phyloP scores from a whole-genome alignment of 2,113 vertebrate genomes.

The Mirza zaza region DNA sequence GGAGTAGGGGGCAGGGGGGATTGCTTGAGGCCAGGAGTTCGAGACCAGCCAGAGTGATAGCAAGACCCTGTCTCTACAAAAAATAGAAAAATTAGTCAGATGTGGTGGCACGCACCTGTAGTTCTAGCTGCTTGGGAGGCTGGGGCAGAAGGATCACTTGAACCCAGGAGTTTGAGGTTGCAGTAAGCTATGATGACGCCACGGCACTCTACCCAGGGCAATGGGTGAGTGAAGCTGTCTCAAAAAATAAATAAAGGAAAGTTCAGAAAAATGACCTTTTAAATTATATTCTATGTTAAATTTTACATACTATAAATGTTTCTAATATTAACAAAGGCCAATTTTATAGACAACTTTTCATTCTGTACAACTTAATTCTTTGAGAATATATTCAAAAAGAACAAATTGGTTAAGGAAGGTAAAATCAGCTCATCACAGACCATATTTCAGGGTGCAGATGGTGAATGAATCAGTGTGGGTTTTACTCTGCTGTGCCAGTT shows the following conservation, averaged over 20 bases:
- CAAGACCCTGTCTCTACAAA: no score
- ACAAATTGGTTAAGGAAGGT: constrained; percentile 13
- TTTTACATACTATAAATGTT: not conserved
- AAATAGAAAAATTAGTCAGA: no score
- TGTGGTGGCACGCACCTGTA: no score
- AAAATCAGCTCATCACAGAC: not conserved
- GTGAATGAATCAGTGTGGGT: constrained; percentile 45
- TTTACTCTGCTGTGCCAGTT: constrained; percentile 24
- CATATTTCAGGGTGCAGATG: constrained; percentile 58
- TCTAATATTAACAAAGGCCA: not conserved
- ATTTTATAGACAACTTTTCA: not conserved
- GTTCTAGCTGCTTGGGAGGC: no score
- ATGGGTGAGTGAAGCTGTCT: not conserved
- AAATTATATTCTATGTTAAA: not conserved
- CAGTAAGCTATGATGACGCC: no score
- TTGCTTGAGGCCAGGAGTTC: no score
- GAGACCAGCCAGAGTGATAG: no score
- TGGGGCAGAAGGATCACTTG: no score
- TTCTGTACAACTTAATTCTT: not conserved
- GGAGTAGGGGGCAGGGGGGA: no score
- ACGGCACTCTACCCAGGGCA: no score
- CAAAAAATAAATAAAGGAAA: not conserved
- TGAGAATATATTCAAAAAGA: not conserved
- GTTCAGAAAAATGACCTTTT: not conserved
- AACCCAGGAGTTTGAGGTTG: no score